phyloP scores from a whole-genome alignment of 2,113 vertebrate species.

The Cryptomyrus ogoouensis region DNA sequence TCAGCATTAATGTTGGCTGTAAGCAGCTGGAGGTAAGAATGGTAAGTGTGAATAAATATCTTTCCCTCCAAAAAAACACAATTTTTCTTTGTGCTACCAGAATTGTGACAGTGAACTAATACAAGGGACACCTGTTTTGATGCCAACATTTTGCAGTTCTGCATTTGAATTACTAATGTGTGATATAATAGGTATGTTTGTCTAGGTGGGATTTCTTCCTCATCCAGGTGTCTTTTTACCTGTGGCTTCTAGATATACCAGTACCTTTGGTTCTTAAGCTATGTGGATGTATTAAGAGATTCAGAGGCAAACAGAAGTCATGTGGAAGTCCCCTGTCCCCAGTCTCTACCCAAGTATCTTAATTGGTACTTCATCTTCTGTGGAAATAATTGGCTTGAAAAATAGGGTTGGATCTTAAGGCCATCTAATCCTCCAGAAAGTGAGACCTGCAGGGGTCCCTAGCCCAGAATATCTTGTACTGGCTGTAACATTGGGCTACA shows the following conservation, averaged over 20 bases:
- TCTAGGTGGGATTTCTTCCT: background rate
- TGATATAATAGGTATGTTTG: background rate
- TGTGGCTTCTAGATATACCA: background rate
- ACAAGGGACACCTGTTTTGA: background rate
- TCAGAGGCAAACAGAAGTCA: background rate
- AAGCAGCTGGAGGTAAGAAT: background rate
- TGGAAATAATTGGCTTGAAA: background rate
- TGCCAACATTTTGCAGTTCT: background rate
- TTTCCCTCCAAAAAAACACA: background rate
- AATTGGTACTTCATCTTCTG: conserved; percentile 9
- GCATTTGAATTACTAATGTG: background rate
- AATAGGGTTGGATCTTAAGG: background rate
- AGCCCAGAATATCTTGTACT: background rate
- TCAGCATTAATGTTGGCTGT: background rate
- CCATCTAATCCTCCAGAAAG: background rate
- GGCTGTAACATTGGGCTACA: background rate
- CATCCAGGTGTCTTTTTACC: background rate
- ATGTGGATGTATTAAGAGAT: background rate
- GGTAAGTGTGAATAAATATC: conserved; percentile 7
- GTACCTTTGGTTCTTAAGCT: background rate
- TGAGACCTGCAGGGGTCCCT: background rate
- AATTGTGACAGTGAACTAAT: background rate
- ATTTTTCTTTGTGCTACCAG: background rate
- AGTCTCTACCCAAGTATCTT: background rate
- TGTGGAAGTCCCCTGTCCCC: background rate